phyloP scores from a whole-genome alignment of 2,888 invertebrate genomes.

The Tigriopus californicus region DNA sequence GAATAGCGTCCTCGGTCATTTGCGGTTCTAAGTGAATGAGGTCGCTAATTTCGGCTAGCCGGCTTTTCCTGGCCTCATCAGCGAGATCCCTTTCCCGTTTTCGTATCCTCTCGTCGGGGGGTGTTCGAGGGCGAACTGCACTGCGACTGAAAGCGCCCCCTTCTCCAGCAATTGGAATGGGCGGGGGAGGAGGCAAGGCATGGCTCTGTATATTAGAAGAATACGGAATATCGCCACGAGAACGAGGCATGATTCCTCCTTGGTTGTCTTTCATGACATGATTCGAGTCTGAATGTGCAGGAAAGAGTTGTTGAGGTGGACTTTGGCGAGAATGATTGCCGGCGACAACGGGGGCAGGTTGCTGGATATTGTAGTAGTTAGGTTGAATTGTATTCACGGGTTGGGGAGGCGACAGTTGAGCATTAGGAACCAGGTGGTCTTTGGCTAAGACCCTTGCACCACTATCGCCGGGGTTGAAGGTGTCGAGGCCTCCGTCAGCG shows the following conservation, averaged over 20 bases:
- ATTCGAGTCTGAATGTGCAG: too few species aligned
- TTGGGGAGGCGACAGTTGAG: background rate
- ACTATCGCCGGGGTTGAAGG: too few species aligned
- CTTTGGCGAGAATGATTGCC: background rate
- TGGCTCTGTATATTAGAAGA: background rate
- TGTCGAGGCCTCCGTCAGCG: background rate
- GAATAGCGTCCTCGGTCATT: slow-evolving; percentile 79
- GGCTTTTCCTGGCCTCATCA: background rate
- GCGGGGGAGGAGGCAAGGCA: background rate
- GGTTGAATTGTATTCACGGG: slow-evolving; percentile 6
- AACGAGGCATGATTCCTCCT: background rate
- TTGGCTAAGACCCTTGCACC: background rate
- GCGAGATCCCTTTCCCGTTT: background rate
- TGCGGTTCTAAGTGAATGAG: slow-evolving; percentile 80
- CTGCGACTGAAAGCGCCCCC: background rate
- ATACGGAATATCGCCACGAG: background rate
- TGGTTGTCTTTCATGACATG: too few species aligned
- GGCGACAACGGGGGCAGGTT: background rate
- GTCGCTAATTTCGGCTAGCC: slow-evolving; percentile 49
- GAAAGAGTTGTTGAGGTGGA: background rate
- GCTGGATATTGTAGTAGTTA: slow-evolving; percentile 11
- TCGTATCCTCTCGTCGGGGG: background rate
- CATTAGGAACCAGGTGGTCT: background rate
- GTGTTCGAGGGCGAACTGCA: background rate
- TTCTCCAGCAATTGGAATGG: background rate